Base-by-base conservation (phyloP, 2,888 invertebrate species). In the Colletes collaris region DNA sequence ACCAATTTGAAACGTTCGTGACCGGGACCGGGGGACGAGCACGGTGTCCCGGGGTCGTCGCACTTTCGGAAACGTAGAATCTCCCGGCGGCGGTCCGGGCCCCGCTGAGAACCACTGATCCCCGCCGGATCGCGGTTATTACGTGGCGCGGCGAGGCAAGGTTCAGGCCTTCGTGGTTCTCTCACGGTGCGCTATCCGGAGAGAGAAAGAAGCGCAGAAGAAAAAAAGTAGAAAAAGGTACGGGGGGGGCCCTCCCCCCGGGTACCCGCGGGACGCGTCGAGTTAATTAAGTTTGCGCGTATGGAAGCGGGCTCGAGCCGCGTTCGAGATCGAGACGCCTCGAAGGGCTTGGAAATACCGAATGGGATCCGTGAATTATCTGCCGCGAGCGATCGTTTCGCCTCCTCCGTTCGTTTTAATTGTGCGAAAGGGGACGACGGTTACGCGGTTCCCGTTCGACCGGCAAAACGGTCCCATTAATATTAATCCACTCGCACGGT, bases 271-370 rank as follows among this genome's bases (percentile, higher is more conserved):
- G 80, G 6, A 73, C 60, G 75, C 73, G 77, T 74, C 58, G 58
- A 74, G 83, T 85, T 85, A 85, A 85, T 85, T 83, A 81, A 83
- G 81, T 76, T 85, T 27, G 66, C 66, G 53, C 64, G 77, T 53
- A 60, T 58, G 58, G 56, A 40, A 10, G 10, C 52, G 55, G 19
- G 27, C 27, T 44, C 49, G 69, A 58, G 58, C n/a, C 56, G 44
- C 46, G 55, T 27, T 50, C 67, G 60, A 53, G 63, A 78, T 76
- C 63, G 19, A 40, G 59, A 64, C 59, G 37, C 27, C 27, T 27
- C 58, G 40, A 63, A 49, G 76, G 76, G 68, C 52, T 68, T 49
- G 11, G 50, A 16, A 46, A 59, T 52, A 65, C 74, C 75, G 59
- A 76, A 76, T 65, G 64, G 52, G 52, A 64, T 65, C 60, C 10